Evolutionary conservation across 2,797 vertebrate species (phyloP).

Genomic region (Gallirallus australis): DNA sequence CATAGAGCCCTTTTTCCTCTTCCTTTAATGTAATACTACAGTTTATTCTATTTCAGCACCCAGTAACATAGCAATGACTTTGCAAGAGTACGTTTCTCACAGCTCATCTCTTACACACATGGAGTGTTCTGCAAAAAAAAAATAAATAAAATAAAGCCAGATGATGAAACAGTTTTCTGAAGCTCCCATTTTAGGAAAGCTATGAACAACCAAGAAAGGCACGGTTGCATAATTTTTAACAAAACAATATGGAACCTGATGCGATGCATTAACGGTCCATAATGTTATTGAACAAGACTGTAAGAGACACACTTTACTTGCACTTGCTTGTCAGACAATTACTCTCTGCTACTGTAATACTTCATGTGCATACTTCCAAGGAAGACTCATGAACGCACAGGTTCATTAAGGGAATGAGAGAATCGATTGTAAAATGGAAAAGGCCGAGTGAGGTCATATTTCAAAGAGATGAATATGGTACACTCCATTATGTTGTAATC

Average conservation of each 20-base stretch:
- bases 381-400: constrained; percentile 82
- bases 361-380: constrained; percentile 83
- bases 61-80: neutral
- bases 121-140: neutral
- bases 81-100: neutral
- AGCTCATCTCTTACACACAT: neutral
- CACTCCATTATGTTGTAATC: constrained; percentile 88
- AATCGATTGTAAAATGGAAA: constrained; percentile 87
- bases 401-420: constrained; percentile 87
- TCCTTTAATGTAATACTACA: neutral
- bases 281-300: constrained; percentile 84
- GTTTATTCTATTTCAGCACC: neutral
- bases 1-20: neutral
- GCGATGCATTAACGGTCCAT: constrained; percentile 80
- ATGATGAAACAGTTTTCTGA: constrained; percentile 18
- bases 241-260: constrained; percentile 67
- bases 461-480: constrained; percentile 87
- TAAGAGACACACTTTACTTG: constrained; percentile 83
- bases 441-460: constrained; percentile 83
- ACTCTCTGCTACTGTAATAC: constrained; percentile 81
- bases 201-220: constrained; percentile 24
- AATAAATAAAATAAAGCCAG: constrained; percentile 11
- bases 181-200: constrained; percentile 37
- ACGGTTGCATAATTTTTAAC: constrained; percentile 65
- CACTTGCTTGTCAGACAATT: constrained; percentile 82